Evolutionary conservation across 2,888 invertebrate genomes (phyloP).

Genomic region (Volucella zonaria): DNA sequence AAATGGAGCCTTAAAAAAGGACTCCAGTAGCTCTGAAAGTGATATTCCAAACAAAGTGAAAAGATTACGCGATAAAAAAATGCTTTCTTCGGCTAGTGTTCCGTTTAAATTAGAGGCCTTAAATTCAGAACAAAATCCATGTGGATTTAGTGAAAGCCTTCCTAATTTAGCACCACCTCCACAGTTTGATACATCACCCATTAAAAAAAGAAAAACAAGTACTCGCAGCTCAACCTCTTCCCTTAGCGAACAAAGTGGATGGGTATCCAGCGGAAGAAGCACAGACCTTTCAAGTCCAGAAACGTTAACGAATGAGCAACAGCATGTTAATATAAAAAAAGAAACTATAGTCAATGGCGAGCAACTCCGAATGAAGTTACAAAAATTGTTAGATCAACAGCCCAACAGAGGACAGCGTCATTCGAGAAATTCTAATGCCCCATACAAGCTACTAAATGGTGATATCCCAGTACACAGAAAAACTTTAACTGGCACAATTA

Average conservation of each 20-base stretch:
- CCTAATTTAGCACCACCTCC: constrained; percentile 88
- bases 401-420: constrained; percentile 38
- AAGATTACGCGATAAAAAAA: constrained; percentile 81
- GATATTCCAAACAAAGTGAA: constrained; percentile 84
- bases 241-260: constrained; percentile 92
- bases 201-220: constrained; percentile 80
- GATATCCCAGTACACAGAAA: constrained; percentile 79
- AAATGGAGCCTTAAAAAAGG: constrained; percentile 79
- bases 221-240: constrained; percentile 85
- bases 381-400: constrained; percentile 84
- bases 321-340: constrained; percentile 76
- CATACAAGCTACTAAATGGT: constrained; percentile 74
- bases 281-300: constrained; percentile 87
- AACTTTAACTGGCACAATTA: constrained; percentile 79
- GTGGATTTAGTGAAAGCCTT: constrained; percentile 87
- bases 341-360: constrained; percentile 85
- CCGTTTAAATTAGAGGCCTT: constrained; percentile 86
- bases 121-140: constrained; percentile 80
- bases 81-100: constrained; percentile 85
- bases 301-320: constrained; percentile 78
- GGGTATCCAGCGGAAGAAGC: constrained; percentile 91
- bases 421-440: constrained; percentile 59
- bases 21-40: constrained; percentile 84
- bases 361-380: constrained; percentile 86
- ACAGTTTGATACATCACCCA: constrained; percentile 85